Percentiles rank a stretch among this genome's conserved stretches.
Conservation (phyloP, 2,797 vertebrate species). For the Etheostoma nigrum region DNA sequence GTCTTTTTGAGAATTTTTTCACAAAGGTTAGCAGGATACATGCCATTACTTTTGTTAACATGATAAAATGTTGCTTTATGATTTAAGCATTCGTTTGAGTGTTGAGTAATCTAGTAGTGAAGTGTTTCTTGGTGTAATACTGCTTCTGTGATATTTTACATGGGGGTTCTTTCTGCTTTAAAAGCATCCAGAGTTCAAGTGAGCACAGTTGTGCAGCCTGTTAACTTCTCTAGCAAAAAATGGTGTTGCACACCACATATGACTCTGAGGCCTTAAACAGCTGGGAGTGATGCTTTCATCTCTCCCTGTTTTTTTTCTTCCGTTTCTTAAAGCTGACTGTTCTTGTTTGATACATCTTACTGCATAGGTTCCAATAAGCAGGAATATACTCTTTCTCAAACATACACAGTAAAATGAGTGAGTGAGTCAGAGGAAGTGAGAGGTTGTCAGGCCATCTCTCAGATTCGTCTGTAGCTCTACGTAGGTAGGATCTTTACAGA, state of each 20-base stretch:
- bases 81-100: not conserved
- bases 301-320: not conserved
- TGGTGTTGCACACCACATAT: conserved; percentile 28
- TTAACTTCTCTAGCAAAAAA: conserved; percentile 36
- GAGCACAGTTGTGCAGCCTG: conserved; percentile 15
- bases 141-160: conserved; percentile 21
- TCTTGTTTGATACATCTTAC: conserved; percentile 12
- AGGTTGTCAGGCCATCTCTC: conserved; percentile 40
- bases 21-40: not conserved
- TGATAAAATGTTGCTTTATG: not conserved
- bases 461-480: conserved; percentile 36
- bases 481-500: conserved; percentile 50
- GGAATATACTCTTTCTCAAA: conserved; percentile 10
- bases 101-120: not conserved
- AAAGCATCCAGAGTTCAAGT: conserved; percentile 15
- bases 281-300: conserved; percentile 15
- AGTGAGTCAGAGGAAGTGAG: conserved; percentile 79
- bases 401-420: conserved; percentile 7
- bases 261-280: conserved; percentile 22
- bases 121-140: conserved; percentile 14
- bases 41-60: not conserved
- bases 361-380: conserved; percentile 19
- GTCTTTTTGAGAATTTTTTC: not conserved
- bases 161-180: conserved; percentile 23
- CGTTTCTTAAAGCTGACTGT: not conserved